phyloP scores from a whole-genome alignment of 2,797 vertebrate species.

The Buphagus erythrorhynchus region DNA sequence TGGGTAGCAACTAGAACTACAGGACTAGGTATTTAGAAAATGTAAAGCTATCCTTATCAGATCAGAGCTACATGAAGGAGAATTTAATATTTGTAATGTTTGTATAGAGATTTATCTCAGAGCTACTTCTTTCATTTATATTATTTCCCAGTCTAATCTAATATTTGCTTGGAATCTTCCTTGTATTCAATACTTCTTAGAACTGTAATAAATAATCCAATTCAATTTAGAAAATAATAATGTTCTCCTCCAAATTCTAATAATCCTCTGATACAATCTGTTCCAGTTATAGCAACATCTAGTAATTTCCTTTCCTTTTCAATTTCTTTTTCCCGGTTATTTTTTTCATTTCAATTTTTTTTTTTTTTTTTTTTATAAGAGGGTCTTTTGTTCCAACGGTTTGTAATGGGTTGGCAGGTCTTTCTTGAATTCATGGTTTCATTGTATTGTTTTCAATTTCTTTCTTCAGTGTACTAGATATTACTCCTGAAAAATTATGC shows the following conservation, averaged over 20 bases:
- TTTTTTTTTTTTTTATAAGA: conserved; percentile 5
- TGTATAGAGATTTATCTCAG: conserved; percentile 77
- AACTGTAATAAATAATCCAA: conserved; percentile 80
- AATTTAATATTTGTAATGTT: conserved; percentile 82
- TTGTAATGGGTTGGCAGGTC: background rate
- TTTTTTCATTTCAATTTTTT: background rate
- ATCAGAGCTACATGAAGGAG: conserved; percentile 63
- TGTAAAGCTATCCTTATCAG: conserved; percentile 67
- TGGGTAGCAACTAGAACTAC: conserved; percentile 22
- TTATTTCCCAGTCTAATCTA: conserved; percentile 76
- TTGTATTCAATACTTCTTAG: conserved; percentile 78
- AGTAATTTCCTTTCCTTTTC: conserved; percentile 75
- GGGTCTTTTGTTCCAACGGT: conserved; percentile 48
- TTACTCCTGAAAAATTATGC: conserved; percentile 44
- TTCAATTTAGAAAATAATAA: conserved; percentile 81
- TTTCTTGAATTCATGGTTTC: conserved; percentile 47
- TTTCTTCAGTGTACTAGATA: conserved; percentile 57
- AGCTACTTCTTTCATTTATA: conserved; percentile 71
- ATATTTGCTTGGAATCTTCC: conserved; percentile 76
- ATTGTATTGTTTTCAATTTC: conserved; percentile 47
- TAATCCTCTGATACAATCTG: conserved; percentile 74
- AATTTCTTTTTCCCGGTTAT: conserved; percentile 61
- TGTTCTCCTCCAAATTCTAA: conserved; percentile 78
- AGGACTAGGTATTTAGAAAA: conserved; percentile 67
- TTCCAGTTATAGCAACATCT: conserved; percentile 68